A percentile compares a stretch with the other conserved stretches of the same genome.
phyloP scores from a whole-genome alignment of 2,888 invertebrate genomes.

The Tetragnatha montana region DNA sequence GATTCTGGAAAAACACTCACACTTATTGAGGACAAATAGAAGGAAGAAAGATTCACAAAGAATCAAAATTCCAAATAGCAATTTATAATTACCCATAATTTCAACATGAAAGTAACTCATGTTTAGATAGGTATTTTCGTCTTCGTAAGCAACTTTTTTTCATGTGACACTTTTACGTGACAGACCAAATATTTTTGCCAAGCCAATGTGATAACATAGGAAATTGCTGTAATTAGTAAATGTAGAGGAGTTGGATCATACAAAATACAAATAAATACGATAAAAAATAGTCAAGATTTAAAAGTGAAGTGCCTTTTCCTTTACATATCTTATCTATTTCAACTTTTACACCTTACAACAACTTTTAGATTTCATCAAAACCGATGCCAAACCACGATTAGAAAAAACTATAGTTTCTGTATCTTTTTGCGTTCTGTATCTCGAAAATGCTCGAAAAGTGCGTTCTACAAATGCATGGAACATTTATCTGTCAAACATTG shows the following conservation, averaged over 20 bases:
- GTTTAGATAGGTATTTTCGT: conserved; percentile 30
- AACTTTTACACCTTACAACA: conserved; percentile 65
- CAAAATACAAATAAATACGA: background rate
- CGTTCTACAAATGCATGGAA: no score
- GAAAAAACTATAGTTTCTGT: conserved; percentile 46
- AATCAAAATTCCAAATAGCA: background rate
- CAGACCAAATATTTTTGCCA: conserved; percentile 13
- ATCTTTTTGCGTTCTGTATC: background rate
- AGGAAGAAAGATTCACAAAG: no score
- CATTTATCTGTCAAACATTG: no score
- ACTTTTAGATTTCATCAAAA: conserved; percentile 54
- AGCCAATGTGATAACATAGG: conserved; percentile 13
- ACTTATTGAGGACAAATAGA: no score
- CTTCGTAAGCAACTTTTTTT: conserved; percentile 44
- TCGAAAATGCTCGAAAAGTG: no score
- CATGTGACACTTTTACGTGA: conserved; percentile 54
- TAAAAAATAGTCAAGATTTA: conserved; percentile 20
- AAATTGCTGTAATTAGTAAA: background rate
- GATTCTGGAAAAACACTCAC: no score
- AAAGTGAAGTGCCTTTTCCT: conserved; percentile 45
- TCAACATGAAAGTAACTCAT: conserved; percentile 63
- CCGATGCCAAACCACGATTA: conserved; percentile 61
- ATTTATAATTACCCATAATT: conserved; percentile 60
- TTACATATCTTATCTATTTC: conserved; percentile 62
- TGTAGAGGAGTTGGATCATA: background rate